Evolutionary conservation across 2,113 vertebrate species (phyloP), one percentile per base, ranked within the genome.

Genomic region (Aythya baeri): DNA sequence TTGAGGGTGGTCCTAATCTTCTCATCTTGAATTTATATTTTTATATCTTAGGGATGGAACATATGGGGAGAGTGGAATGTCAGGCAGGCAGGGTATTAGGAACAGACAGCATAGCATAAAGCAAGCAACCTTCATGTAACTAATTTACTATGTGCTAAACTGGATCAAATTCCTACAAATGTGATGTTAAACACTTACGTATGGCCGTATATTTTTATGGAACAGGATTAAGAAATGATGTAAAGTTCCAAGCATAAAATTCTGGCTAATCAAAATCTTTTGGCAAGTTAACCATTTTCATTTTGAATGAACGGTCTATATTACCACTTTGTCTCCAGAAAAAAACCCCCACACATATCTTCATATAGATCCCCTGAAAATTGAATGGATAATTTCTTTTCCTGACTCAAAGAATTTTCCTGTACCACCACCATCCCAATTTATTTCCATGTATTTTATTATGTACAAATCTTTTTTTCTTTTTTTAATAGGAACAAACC

Each of bases 91-190:
- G 80, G 68, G 80, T 78, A 86, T 81, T 94, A 78, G 91, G 58
- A 95, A 79, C 94, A 96, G 93, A 93, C 67, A 90, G 91, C 50
- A 52, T 1, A 90, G 61, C 57, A 68, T 63, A 91, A 91, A 93
- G 86, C 70, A 88, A 94, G 62, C 57, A 82, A 79, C 54, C 1
- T 65, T 93, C 86, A 87, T 34, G 4, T 86, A 87, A 84, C 74
- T 95, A 94, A 97, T 96, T 96, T 95, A 97, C 92, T 95, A n/a
- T 44, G 91, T 94, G 94, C 65, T 95, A 93, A 92, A 94, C 70
- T 87, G 94, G 94, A 95, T 92, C 81, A 91, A 72, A 91, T 94
- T 91, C 91, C 94, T 93, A 87, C 83, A 66, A 94, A 96, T 80
- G 78, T 66, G 44, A 95, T 83, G 87, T 80, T 95, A 95, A 97